These are phyloP conservation scores for Mobula hypostoma DNA, from an alignment of 2,113 vertebrate genomes.

Conservation along the genomic window DNA sequence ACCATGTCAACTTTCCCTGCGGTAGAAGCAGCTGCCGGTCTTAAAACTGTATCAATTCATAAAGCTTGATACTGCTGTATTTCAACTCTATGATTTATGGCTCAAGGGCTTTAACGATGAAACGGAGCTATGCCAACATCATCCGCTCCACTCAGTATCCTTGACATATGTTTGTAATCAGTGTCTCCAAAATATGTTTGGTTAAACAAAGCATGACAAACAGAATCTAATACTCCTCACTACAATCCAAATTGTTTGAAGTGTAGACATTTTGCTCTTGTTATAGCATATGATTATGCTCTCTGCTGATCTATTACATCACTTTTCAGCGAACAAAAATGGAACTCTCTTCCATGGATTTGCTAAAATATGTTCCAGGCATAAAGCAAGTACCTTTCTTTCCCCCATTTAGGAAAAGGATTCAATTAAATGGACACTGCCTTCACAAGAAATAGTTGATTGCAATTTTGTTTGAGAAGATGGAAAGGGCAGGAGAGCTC, in stretches of 20 bases:
- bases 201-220: constrained; percentile 34
- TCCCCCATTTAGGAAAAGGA: not conserved
- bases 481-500: not conserved
- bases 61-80: constrained; percentile 58
- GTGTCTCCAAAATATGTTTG: constrained; percentile 9
- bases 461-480: not conserved
- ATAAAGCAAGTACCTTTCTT: not conserved
- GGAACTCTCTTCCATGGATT: constrained; percentile 2
- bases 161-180: constrained; percentile 47
- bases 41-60: constrained; percentile 68
- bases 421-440: not conserved
- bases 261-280: not conserved
- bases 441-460: not conserved
- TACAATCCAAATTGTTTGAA: constrained; percentile 34
- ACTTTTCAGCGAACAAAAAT: not conserved
- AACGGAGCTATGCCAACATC: constrained; percentile 46
- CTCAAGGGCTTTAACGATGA: constrained; percentile 54
- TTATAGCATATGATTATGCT: not conserved
- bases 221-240: constrained; percentile 29
- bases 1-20: constrained; percentile 65
- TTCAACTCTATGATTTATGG: constrained; percentile 60
- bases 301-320: not conserved
- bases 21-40: constrained; percentile 58
- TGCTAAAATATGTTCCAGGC: not conserved
- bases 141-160: constrained; percentile 41